Conservation (phyloP, 1,140 invertebrate species). For the Spodoptera litura region DNA sequence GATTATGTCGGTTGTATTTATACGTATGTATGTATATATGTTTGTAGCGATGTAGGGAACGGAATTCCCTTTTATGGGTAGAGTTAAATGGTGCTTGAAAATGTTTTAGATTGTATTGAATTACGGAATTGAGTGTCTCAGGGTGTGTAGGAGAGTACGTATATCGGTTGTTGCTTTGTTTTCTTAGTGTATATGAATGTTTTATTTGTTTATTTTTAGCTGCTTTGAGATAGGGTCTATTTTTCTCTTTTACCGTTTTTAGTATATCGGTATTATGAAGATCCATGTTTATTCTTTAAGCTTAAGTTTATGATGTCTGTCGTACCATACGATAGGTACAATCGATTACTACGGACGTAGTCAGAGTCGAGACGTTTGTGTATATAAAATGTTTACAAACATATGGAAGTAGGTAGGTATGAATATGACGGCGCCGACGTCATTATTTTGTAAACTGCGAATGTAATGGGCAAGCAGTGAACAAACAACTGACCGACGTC, state of each 20-base stretch:
- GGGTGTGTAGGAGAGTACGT: background rate
- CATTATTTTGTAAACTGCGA: too few species aligned
- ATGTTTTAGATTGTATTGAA: slow-evolving; percentile 41
- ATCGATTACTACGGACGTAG: too few species aligned
- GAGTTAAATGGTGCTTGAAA: slow-evolving; percentile 27
- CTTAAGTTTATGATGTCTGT: too few species aligned
- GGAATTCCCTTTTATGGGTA: slow-evolving; percentile 17
- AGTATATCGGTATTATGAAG: too few species aligned
- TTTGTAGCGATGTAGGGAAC: background rate
- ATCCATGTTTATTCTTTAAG: background rate
- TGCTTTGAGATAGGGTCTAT: background rate
- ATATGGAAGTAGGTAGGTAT: too few species aligned
- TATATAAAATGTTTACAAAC: too few species aligned
- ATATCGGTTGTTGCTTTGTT: background rate
- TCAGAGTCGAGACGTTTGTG: too few species aligned
- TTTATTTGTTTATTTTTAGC: background rate
- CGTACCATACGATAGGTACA: too few species aligned
- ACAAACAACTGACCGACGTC: too few species aligned
- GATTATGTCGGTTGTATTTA: background rate
- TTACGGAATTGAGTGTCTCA: slow-evolving; percentile 4
- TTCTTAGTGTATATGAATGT: background rate
- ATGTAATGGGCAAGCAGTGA: too few species aligned
- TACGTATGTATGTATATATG: background rate
- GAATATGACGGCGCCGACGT: too few species aligned
- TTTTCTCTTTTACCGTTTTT: too few species aligned